These are phyloP conservation scores for Pseudococcus jackbeardsleyi DNA, from an alignment of 2,888 invertebrate genomes.

Conservation along the genomic window DNA sequence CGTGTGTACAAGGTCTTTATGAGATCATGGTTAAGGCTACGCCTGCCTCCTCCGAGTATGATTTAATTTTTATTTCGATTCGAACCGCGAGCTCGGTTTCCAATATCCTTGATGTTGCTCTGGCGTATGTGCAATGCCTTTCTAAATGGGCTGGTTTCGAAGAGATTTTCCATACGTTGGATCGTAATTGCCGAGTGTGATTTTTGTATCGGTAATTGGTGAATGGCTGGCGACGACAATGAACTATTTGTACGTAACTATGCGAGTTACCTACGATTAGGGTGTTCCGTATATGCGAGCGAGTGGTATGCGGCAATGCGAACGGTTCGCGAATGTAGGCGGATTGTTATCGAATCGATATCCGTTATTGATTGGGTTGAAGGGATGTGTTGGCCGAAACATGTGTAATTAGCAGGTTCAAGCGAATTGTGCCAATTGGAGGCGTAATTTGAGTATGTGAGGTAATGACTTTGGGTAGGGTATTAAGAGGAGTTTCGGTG, in stretches of 20 bases:
- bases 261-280: not conserved
- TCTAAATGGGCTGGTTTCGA: conserved; percentile 24
- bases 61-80: conserved; percentile 37
- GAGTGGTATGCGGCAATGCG: conserved; percentile 16
- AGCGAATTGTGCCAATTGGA: not conserved
- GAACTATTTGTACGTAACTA: not conserved
- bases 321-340: not conserved
- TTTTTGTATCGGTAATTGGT: conserved; percentile 23
- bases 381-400: not conserved
- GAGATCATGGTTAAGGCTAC: conserved; percentile 49
- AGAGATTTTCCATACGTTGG: conserved; percentile 18
- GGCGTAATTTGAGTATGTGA: not conserved
- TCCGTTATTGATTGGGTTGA: not conserved
- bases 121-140: not conserved
- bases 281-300: not conserved
- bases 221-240: conserved; percentile 27
- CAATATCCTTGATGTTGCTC: conserved; percentile 27
- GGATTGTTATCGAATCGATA: conserved; percentile 28
- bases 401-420: not conserved
- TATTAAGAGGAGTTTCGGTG: no score
- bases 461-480: no score
- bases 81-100: not conserved
- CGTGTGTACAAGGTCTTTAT: conserved; percentile 36
- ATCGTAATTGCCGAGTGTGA: not conserved
- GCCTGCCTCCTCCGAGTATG: not conserved